These are phyloP conservation scores for Motacilla alba DNA, from an alignment of 2,113 vertebrate species.

Conservation along the genomic window DNA sequence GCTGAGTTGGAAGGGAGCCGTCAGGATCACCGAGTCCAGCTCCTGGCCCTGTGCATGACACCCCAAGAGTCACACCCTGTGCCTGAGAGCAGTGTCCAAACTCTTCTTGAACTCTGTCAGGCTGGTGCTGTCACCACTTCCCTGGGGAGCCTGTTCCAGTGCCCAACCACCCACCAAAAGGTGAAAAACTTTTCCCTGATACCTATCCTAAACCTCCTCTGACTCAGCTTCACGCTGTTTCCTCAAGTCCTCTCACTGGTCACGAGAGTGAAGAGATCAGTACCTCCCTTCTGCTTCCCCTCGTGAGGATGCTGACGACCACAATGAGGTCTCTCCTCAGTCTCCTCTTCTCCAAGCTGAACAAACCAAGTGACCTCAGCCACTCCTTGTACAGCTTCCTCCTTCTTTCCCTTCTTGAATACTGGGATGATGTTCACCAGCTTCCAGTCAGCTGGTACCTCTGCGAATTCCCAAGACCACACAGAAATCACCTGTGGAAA, in stretches of 20 bases:
- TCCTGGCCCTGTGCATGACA: background rate
- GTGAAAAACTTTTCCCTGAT: background rate
- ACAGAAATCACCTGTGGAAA: background rate
- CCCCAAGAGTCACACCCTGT: background rate
- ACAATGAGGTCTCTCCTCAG: background rate
- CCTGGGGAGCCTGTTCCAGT: background rate
- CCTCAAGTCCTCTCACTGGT: background rate
- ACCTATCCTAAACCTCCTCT: background rate
- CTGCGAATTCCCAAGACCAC: rapidly evolving
- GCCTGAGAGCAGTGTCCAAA: background rate
- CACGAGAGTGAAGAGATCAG: background rate
- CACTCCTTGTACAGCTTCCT: rapidly evolving
- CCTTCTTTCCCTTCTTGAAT: background rate
- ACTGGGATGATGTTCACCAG: rapidly evolving
- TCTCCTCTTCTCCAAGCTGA: background rate
- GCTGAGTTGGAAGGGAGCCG: background rate
- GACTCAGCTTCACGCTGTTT: background rate
- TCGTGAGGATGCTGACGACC: background rate
- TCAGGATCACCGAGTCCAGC: rapidly evolving
- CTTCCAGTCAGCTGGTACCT: background rate
- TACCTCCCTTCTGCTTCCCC: background rate
- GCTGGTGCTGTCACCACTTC: background rate
- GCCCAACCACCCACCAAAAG: background rate
- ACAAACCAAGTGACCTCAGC: background rate
- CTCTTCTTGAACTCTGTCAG: background rate